Evolutionary conservation across 2,113 vertebrate genomes (phyloP).

Genomic region (Sus scrofa): T2T-Sscrofa CM001155.3:6753501-6754000

Average conservation of each 20-base stretch:
- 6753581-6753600: no score
- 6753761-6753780: neutral
- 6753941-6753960: no score
- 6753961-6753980: no score
- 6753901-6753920: no score
- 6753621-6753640: rapidly evolving
- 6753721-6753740: neutral
- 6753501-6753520: no score
- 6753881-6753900: neutral
- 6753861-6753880: neutral
- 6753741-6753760: rapidly evolving
- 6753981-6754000: no score
- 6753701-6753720: neutral
- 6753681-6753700: rapidly evolving
- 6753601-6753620: neutral
- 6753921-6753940: no score
- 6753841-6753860: neutral
- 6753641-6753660: neutral
- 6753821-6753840: neutral
- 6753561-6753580: no score
- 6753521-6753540: no score
- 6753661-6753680: no score
- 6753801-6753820: neutral
- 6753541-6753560: no score
- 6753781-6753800: neutral